Evolutionary conservation across 2,113 vertebrate species (phyloP).

Genomic region (Salvator merianae): DNA sequence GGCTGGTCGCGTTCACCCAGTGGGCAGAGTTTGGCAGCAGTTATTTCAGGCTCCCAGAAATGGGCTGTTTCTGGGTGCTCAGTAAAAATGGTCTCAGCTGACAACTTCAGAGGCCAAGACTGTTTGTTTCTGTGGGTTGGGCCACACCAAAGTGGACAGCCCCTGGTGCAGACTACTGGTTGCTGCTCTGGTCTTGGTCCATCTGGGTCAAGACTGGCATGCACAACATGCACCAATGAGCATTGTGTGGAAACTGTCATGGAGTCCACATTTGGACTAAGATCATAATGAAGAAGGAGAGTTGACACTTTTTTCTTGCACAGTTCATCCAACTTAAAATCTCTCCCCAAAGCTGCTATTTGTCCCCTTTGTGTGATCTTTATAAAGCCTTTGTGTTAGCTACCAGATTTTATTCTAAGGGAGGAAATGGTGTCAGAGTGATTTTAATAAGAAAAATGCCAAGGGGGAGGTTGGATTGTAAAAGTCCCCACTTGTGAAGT

Average conservation of each 20-base stretch:
- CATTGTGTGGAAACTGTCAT: neutral
- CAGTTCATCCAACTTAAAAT: neutral
- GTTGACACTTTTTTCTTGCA: neutral
- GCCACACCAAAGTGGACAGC: too few species aligned
- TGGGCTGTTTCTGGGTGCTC: too few species aligned
- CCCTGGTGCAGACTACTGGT: too few species aligned
- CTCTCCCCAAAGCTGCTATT: neutral
- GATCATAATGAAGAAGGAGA: neutral
- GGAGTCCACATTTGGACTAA: neutral
- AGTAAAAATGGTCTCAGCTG: too few species aligned
- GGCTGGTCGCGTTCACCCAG: too few species aligned
- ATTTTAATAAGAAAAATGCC: neutral
- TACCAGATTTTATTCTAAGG: neutral
- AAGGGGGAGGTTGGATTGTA: neutral
- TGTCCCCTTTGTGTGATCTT: neutral
- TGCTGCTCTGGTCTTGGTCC: too few species aligned
- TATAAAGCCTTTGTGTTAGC: neutral
- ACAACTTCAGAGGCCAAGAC: too few species aligned
- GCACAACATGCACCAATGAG: too few species aligned
- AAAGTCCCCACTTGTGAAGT: neutral
- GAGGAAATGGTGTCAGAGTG: neutral
- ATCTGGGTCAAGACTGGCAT: too few species aligned
- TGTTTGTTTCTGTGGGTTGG: too few species aligned
- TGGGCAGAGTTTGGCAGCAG: too few species aligned
- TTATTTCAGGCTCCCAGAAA: too few species aligned